A percentile compares a stretch with the other conserved stretches of the same genome.
These are phyloP conservation scores for Drosophila monieri DNA, from an alignment of 2,888 invertebrate species.

Conservation along the genomic window DNA sequence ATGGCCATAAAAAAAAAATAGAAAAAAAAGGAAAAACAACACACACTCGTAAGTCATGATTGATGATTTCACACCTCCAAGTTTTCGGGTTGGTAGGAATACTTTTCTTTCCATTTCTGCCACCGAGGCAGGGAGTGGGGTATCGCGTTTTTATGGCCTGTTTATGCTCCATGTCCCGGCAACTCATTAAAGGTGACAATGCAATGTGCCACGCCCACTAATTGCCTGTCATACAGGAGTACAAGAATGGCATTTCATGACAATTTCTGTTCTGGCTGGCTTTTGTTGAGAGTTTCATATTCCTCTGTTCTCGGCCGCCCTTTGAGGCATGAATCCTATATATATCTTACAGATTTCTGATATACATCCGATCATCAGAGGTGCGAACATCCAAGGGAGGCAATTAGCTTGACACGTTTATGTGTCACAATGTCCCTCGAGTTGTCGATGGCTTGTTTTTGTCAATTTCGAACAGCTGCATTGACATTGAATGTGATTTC, in stretches of 20 bases:
- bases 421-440: slow-evolving; percentile 7
- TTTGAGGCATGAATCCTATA: not conserved
- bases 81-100: slow-evolving; percentile 19
- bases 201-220: slow-evolving; percentile 54
- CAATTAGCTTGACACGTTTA: slow-evolving; percentile 67
- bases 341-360: not conserved
- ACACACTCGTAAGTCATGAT: slow-evolving; percentile 37
- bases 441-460: slow-evolving; percentile 31
- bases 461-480: slow-evolving; percentile 67
- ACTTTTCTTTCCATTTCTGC: slow-evolving; percentile 1
- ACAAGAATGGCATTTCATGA: not conserved
- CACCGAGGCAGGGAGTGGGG: not conserved
- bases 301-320: not conserved
- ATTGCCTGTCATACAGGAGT: slow-evolving; percentile 29
- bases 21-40: slow-evolving; percentile 23
- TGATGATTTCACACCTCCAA: slow-evolving; percentile 59
- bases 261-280: not conserved
- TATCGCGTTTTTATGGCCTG: slow-evolving; percentile 70
- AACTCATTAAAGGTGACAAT: slow-evolving; percentile 76
- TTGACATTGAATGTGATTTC: slow-evolving; percentile 67
- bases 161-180: slow-evolving; percentile 67
- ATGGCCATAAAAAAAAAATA: slow-evolving; percentile 23
- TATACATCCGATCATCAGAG: slow-evolving; percentile 28
- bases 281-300: not conserved
- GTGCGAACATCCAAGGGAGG: slow-evolving; percentile 63